A percentile compares a stretch with the other conserved stretches of the same genome.
Evolutionary conservation across 2,797 vertebrate genomes (phyloP).

Genomic region (Malacoctenus gilli): DNA sequence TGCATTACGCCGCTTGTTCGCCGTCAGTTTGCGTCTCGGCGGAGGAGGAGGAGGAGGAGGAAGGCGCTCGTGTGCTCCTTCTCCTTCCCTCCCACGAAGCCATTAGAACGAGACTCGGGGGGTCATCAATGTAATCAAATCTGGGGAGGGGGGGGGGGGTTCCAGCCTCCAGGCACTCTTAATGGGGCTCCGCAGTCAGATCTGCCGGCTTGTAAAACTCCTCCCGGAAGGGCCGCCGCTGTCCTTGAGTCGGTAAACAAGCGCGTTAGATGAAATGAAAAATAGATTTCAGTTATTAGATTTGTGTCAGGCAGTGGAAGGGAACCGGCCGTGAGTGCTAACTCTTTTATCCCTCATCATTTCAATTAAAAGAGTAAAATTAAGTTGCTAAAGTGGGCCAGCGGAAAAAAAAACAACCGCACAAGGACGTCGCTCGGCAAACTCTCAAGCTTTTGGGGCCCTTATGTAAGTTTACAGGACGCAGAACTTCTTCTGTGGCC

Average conservation of each 20-base stretch:
- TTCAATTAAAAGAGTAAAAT: too few relatives aligned
- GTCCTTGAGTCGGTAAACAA: slow-evolving; percentile 43
- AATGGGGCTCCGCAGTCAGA: slow-evolving; percentile 20
- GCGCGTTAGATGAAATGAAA: slow-evolving; percentile 32
- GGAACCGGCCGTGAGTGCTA: slow-evolving; percentile 1
- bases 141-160: slow-evolving; percentile 13
- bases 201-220: slow-evolving; percentile 18
- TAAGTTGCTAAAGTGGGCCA: too few relatives aligned
- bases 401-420: too few relatives aligned
- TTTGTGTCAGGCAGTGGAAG: too few relatives aligned
- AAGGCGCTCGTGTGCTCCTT: not conserved
- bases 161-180: slow-evolving; percentile 15
- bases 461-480: too few relatives aligned
- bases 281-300: slow-evolving; percentile 31
- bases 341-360: not conserved
- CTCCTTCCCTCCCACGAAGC: too few relatives aligned
- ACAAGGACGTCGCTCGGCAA: too few relatives aligned
- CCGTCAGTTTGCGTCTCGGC: not conserved
- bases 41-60: not conserved
- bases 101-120: slow-evolving; percentile 19
- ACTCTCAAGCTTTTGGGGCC: too few relatives aligned
- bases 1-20: not conserved
- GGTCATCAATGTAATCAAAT: slow-evolving; percentile 33
- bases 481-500: too few relatives aligned
- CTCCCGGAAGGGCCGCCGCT: slow-evolving; percentile 21